Base-by-base conservation (phyloP, 2,113 vertebrate genomes). In the Otus sunia region DNA sequence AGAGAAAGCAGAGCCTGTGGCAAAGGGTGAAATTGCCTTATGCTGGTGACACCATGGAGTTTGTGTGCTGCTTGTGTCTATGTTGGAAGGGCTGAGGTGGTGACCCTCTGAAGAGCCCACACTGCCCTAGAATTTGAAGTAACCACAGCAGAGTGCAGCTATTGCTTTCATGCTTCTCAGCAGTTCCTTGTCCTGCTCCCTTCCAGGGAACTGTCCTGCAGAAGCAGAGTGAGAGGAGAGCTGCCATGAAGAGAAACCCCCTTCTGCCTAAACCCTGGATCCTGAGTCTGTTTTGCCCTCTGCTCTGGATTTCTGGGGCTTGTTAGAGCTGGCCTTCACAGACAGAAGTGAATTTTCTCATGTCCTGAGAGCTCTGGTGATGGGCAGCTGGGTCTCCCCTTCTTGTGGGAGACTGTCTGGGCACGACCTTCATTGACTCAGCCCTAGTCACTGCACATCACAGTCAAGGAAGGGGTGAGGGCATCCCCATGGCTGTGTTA, bases 141-240 rank as follows among this genome's bases (percentile, higher is more conserved):
- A 43, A 12, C 22, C 34, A 5, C 47, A 81, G 36, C 43, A 55
- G 50, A 62, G 18, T 20, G 27, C 10, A 84, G 69, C 56, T 94
- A 49, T 59, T 92, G 72, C 36, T 66, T 7, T 67, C 47, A 9
- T 21, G 36, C 34, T 69, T 52, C 30, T 87, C 74, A 88, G 10
- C 22, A 50, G 37, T 56, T 90, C 56, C 52, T 78, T 56, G 26
- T 45, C 50, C 14, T 85, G 9, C 63, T 86, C 68, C 37, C 83
- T 88, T 92, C 30, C 86, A 99, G 99, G 99, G 98, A 90, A 99
- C 99, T 95, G 98, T 99, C 53, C 94, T 99, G 92, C 98, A 99
- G 86, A 98, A 97, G 85, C 97, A 97, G 23, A 98, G 97, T 22
- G 95, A 98, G 67, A 98, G 21, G 98, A 98, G 47, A 96, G 84